A percentile compares a stretch with the other conserved stretches of the same genome.
Evolutionary conservation across 2,113 vertebrate species (phyloP).

Genomic region (Myrmecobius fasciatus): DNA sequence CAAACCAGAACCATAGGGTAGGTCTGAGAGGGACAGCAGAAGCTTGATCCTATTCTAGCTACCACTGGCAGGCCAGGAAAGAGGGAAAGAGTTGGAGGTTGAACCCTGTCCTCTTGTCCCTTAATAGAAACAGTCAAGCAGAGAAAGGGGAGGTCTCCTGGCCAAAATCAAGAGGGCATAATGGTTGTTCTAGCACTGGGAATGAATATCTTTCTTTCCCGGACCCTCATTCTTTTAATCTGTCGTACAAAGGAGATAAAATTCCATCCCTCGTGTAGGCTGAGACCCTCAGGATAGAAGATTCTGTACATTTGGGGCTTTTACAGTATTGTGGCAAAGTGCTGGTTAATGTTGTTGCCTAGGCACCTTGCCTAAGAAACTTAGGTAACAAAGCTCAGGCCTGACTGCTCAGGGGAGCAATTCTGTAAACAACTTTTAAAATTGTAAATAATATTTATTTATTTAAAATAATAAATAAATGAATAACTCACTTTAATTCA

Average conservation of each 20-base stretch:
- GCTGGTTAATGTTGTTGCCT: neutral
- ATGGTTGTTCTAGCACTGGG: neutral
- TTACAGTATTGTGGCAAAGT: neutral
- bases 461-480: neutral
- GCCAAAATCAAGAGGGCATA: neutral
- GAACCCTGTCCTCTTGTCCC: neutral
- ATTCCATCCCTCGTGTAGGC: neutral
- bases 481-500: neutral
- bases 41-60: neutral
- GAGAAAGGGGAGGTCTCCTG: neutral
- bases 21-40: neutral
- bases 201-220: neutral
- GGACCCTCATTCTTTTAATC: neutral
- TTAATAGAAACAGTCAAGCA: neutral
- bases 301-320: neutral
- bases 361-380: neutral
- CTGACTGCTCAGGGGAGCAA: neutral
- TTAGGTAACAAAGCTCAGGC: neutral
- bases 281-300: neutral
- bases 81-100: neutral
- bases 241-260: neutral
- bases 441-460: no score
- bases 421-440: neutral
- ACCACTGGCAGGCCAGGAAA: neutral
- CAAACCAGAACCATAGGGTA: no score